Conservation (phyloP, 2,888 invertebrate genomes). For the Acronicta alni region DNA sequence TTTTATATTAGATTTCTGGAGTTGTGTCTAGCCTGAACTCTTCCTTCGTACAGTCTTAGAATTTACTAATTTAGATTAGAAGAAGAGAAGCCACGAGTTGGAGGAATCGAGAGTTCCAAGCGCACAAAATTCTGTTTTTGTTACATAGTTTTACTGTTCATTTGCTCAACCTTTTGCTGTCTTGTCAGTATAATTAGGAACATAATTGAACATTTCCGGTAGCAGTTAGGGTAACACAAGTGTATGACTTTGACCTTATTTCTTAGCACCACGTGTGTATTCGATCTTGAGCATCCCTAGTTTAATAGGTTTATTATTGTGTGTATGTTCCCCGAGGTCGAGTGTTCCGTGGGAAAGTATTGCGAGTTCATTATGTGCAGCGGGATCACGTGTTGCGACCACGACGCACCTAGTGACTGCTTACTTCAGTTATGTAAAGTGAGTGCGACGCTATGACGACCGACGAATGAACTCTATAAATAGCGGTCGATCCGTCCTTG, state of each 20-base stretch:
- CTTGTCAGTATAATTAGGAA: constrained; percentile 19
- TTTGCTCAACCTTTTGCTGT: not conserved
- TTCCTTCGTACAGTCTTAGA: not conserved
- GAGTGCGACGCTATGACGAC: constrained; percentile 83
- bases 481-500: constrained; percentile 88
- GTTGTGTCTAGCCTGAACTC: not conserved
- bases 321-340: constrained; percentile 65
- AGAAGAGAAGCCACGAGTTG: no score
- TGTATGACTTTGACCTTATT: constrained; percentile 66
- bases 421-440: constrained; percentile 85
- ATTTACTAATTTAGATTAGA: no score
- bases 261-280: constrained; percentile 45
- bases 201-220: constrained; percentile 41
- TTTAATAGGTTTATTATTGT: constrained; percentile 71
- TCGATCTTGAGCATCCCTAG: constrained; percentile 62
- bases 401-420: constrained; percentile 73
- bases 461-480: constrained; percentile 86
- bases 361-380: constrained; percentile 60
- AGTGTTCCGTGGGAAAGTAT: constrained; percentile 77
- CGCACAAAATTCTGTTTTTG: no score
- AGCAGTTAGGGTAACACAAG: constrained; percentile 29
- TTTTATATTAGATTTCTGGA: not conserved
- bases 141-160: not conserved
- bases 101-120: no score
- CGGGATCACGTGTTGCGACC: constrained; percentile 69